Evolutionary conservation across 2,888 invertebrate genomes (phyloP).

Genomic region (Phorcus lineatus): DNA sequence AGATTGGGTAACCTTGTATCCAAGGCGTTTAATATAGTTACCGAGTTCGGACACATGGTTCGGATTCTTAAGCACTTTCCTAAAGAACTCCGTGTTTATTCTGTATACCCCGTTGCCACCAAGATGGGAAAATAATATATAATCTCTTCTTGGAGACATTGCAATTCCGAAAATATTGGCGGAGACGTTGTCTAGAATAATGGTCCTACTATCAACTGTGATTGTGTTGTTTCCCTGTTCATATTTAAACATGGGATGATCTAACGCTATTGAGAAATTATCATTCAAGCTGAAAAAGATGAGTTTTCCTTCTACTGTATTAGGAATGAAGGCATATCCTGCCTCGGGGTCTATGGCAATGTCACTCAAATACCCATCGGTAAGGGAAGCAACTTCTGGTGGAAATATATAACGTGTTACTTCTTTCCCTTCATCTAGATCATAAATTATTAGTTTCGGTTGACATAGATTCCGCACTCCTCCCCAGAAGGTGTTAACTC

Average conservation of each 20-base stretch:
- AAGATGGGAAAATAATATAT: slow-evolving; percentile 59
- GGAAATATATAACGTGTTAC: slow-evolving; percentile 54
- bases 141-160: slow-evolving; percentile 58
- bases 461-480: slow-evolving; percentile 48
- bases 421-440: slow-evolving; percentile 45
- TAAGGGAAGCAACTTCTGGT: slow-evolving; percentile 46
- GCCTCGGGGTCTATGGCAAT: slow-evolving; percentile 56
- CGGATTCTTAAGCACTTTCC: background rate
- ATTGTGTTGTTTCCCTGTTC: slow-evolving; percentile 40
- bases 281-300: slow-evolving; percentile 54
- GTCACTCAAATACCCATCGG: slow-evolving; percentile 59
- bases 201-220: slow-evolving; percentile 33
- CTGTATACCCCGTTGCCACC: slow-evolving; percentile 50
- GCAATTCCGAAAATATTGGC: slow-evolving; percentile 63
- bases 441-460: slow-evolving; percentile 62
- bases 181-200: slow-evolving; percentile 18
- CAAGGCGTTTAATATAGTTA: slow-evolving; percentile 43
- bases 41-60: background rate
- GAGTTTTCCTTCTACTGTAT: slow-evolving; percentile 51
- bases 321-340: slow-evolving; percentile 59
- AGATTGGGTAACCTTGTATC: slow-evolving; percentile 50
- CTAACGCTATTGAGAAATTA: slow-evolving; percentile 49
- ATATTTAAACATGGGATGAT: slow-evolving; percentile 49
- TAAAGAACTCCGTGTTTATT: slow-evolving; percentile 13
- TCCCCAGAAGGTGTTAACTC: slow-evolving; percentile 27